phyloP scores from a whole-genome alignment of 2,888 invertebrate species.

The Agrochola litura region DNA sequence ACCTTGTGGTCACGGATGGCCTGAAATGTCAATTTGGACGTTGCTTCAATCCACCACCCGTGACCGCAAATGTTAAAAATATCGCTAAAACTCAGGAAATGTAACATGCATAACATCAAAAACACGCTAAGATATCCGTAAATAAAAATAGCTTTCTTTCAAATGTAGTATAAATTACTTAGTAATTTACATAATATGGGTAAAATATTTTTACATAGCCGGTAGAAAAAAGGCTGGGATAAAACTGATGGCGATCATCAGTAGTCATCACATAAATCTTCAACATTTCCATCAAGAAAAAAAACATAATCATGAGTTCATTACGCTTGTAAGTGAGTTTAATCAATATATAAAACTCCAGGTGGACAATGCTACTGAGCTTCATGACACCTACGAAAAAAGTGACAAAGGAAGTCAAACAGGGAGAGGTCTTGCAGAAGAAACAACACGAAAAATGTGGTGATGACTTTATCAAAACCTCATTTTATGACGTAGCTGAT shows the following conservation, averaged over 20 bases:
- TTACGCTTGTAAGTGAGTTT: no score
- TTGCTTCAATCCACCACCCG: background rate
- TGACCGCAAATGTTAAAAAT: background rate
- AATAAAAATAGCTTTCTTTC: background rate
- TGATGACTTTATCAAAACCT: background rate
- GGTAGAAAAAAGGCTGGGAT: background rate
- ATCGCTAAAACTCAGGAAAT: slow-evolving; percentile 2
- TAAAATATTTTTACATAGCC: background rate
- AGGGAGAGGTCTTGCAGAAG: background rate
- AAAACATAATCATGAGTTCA: background rate
- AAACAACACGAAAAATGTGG: background rate
- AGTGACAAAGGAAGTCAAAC: background rate
- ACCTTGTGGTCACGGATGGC: background rate
- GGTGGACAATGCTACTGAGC: background rate
- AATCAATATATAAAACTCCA: no score
- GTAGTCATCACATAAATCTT: background rate
- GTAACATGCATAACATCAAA: slow-evolving; percentile 1
- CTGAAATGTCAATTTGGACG: slow-evolving; percentile 6
- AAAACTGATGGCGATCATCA: background rate
- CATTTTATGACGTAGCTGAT: background rate
- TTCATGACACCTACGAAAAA: background rate
- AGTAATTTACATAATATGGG: background rate
- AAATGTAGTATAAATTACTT: slow-evolving; percentile 9
- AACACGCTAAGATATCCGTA: slow-evolving; percentile 17
- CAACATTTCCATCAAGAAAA: background rate